Conservation (phyloP, 2,888 invertebrate species). For the Hirtodrosophila trivittata region DNA sequence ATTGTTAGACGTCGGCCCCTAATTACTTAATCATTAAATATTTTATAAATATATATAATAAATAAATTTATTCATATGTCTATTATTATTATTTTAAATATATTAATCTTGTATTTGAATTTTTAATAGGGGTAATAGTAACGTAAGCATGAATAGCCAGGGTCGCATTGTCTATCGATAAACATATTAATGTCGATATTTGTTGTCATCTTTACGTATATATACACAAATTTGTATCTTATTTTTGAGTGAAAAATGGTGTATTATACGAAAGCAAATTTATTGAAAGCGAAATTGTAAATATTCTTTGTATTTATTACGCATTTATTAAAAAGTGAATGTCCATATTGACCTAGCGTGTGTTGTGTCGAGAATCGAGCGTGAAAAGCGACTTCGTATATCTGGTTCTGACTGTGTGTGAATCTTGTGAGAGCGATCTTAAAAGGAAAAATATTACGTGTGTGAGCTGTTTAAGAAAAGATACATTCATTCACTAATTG, state of each 20-base stretch:
- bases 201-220: conserved; percentile 15
- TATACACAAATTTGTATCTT: conserved; percentile 45
- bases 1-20: no score
- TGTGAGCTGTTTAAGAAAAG: conserved; percentile 64
- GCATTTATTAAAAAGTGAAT: conserved; percentile 74
- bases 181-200: no score
- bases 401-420: conserved; percentile 73
- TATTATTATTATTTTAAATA: no score
- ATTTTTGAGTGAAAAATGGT: conserved; percentile 52
- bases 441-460: conserved; percentile 68
- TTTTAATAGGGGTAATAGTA: no score
- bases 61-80: no score
- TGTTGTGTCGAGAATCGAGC: conserved; percentile 72
- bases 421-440: conserved; percentile 76
- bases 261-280: conserved; percentile 56
- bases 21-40: no score
- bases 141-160: no score
- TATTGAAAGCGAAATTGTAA: conserved; percentile 69
- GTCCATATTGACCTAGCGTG: conserved; percentile 69
- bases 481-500: conserved; percentile 57
- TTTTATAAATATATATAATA: no score
- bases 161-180: no score
- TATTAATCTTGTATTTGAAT: no score
- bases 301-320: conserved; percentile 74
- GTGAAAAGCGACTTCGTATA: conserved; percentile 67